Percentiles rank a stretch among this genome's conserved stretches.
These are phyloP conservation scores for Nibea coibor DNA, from an alignment of 2,113 vertebrate species.

Conservation along the genomic window DNA sequence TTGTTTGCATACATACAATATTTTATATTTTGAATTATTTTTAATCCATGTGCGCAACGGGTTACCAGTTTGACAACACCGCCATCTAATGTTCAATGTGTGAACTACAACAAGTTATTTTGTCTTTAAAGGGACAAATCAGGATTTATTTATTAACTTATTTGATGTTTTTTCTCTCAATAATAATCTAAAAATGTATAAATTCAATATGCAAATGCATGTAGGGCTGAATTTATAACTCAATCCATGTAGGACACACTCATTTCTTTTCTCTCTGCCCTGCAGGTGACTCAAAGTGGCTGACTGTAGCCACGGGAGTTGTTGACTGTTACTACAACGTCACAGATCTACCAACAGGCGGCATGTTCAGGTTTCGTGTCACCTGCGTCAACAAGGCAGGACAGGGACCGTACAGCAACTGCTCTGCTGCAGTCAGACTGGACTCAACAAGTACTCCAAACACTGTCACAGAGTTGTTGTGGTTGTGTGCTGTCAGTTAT, in stretches of 20 bases:
- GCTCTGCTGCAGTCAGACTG: constrained; percentile 86
- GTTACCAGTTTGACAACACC: constrained; percentile 11
- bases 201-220: background rate
- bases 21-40: background rate
- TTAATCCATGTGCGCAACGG: background rate
- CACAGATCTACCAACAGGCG: constrained; percentile 85
- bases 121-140: background rate
- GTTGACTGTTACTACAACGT: constrained; percentile 94
- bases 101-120: background rate
- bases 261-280: background rate
- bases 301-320: constrained; percentile 85
- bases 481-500: too few relatives aligned
- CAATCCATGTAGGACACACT: background rate
- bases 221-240: background rate
- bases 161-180: too few relatives aligned
- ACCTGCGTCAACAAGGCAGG: constrained; percentile 93
- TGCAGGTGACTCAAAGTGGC: constrained; percentile 89
- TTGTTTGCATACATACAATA: background rate
- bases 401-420: constrained; percentile 90
- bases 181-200: background rate
- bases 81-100: constrained; percentile 43
- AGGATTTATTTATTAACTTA: background rate
- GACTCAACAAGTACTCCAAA: constrained; percentile 81
- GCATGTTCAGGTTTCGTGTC: constrained; percentile 87
- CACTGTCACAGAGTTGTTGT: background rate